Evolutionary conservation across 2,113 vertebrate species (phyloP).

Genomic region (Hydrochoerus hydrochaeris): DNA sequence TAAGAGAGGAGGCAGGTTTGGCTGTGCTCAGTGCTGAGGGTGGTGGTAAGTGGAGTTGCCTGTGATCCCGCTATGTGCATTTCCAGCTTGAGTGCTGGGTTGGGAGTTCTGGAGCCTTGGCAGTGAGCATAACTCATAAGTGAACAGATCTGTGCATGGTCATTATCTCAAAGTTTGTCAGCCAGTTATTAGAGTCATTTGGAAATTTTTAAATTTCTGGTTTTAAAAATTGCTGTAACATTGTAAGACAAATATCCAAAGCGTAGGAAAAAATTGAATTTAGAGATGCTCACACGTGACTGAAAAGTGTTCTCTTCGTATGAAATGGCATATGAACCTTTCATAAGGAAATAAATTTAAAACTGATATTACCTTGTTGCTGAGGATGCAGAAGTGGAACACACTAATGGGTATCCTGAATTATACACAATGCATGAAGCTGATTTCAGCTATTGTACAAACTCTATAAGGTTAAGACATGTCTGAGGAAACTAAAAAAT

Average conservation of each 20-base stretch:
- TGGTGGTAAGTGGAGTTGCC: neutral
- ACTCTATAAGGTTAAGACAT: neutral
- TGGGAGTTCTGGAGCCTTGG: neutral
- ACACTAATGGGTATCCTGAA: neutral
- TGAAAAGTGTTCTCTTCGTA: conserved; percentile 37
- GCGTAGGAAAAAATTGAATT: neutral
- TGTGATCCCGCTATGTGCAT: neutral
- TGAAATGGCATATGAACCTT: neutral
- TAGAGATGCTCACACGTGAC: neutral
- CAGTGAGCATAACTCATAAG: neutral
- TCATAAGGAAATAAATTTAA: neutral
- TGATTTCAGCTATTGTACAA: neutral
- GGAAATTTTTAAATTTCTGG: neutral
- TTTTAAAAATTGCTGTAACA: neutral
- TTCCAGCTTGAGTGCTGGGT: neutral
- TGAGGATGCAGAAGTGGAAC: neutral
- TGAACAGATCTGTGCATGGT: neutral
- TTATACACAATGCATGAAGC: neutral
- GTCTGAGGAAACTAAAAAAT: conserved; percentile 7
- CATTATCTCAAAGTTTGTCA: neutral
- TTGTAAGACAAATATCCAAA: neutral
- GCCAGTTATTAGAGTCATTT: neutral
- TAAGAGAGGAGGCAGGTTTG: neutral
- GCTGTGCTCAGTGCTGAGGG: neutral
- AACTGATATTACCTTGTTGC: neutral